These are phyloP conservation scores for Augochlora pura DNA, from an alignment of 1,140 invertebrate genomes.

Conservation along the genomic window DNA sequence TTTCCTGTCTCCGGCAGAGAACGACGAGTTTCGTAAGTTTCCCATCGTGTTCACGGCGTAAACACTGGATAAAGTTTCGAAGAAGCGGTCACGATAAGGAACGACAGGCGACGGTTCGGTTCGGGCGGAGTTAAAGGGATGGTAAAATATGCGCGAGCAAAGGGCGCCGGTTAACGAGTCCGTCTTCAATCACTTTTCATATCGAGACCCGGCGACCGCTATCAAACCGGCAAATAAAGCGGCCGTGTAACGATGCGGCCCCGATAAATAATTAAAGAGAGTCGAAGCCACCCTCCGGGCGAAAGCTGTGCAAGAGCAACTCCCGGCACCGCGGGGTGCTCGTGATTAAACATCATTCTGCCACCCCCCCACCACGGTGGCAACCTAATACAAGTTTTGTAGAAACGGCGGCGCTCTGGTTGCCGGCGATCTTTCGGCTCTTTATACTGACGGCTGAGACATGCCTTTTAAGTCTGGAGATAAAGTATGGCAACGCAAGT, in stretches of 20 bases:
- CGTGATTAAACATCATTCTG: background rate
- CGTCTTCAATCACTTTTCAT: constrained; percentile 16
- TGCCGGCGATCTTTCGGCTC: background rate
- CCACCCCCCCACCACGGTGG: background rate
- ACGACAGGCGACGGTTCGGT: too few species aligned
- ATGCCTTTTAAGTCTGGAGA: constrained; percentile 19
- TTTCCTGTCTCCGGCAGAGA: background rate
- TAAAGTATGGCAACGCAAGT: background rate
- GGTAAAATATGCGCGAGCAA: background rate
- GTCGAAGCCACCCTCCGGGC: background rate
- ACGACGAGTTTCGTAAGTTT: background rate
- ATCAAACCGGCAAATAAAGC: background rate
- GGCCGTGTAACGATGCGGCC: background rate
- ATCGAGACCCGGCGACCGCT: background rate
- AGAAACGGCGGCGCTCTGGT: constrained; percentile 4
- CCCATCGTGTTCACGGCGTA: constrained; percentile 10
- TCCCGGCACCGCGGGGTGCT: too few species aligned
- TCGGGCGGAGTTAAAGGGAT: background rate
- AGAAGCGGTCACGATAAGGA: constrained; percentile 5
- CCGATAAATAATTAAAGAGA: constrained; percentile 25
- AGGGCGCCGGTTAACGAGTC: background rate
- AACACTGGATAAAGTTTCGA: background rate
- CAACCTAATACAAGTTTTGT: background rate
- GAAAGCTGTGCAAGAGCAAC: background rate
- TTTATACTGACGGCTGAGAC: background rate